A percentile compares a stretch with the other conserved stretches of the same genome.
phyloP scores from a whole-genome alignment of 1,140 invertebrate species.

The Anoplophora glabripennis region DNA sequence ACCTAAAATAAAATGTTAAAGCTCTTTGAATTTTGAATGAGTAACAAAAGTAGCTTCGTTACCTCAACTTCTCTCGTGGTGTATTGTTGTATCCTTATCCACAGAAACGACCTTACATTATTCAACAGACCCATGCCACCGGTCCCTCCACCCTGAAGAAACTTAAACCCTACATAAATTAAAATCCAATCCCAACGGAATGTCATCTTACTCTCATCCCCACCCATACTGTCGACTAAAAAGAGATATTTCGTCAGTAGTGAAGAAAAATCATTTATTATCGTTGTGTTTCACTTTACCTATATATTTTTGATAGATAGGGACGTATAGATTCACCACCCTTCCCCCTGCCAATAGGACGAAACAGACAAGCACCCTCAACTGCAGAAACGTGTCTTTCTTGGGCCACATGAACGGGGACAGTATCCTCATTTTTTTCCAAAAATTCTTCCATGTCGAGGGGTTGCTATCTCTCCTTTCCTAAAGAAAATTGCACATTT shows the following conservation, averaged over 20 bases:
- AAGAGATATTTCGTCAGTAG: slow-evolving; percentile 40
- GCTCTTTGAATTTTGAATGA: too few relatives aligned
- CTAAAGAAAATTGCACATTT: slow-evolving; percentile 38
- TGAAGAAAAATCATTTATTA: too few relatives aligned
- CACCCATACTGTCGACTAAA: slow-evolving; percentile 74
- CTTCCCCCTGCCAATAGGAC: slow-evolving; percentile 73
- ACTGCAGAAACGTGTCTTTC: slow-evolving; percentile 72
- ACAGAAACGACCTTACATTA: slow-evolving; percentile 86
- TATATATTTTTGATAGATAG: slow-evolving; percentile 90
- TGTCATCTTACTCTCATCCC: slow-evolving; percentile 43
- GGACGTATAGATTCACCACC: slow-evolving; percentile 90
- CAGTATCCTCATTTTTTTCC: slow-evolving; percentile 75
- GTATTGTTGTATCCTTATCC: slow-evolving; percentile 94
- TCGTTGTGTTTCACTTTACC: too few relatives aligned
- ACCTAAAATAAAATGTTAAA: slow-evolving; percentile 54
- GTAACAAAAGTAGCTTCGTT: too few relatives aligned
- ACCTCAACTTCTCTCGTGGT: slow-evolving; percentile 89
- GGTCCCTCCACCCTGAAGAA: slow-evolving; percentile 88
- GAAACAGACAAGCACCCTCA: slow-evolving; percentile 83
- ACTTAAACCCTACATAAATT: slow-evolving; percentile 83
- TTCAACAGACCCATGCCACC: slow-evolving; percentile 91
- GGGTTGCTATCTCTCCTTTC: slow-evolving; percentile 53
- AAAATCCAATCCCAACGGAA: slow-evolving; percentile 89
- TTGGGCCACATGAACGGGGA: slow-evolving; percentile 94
- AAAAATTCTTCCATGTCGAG: slow-evolving; percentile 77